Percentiles rank a stretch among this genome's conserved stretches.
phyloP scores from a whole-genome alignment of 2,113 vertebrate genomes.

The Macrotus californicus region DNA sequence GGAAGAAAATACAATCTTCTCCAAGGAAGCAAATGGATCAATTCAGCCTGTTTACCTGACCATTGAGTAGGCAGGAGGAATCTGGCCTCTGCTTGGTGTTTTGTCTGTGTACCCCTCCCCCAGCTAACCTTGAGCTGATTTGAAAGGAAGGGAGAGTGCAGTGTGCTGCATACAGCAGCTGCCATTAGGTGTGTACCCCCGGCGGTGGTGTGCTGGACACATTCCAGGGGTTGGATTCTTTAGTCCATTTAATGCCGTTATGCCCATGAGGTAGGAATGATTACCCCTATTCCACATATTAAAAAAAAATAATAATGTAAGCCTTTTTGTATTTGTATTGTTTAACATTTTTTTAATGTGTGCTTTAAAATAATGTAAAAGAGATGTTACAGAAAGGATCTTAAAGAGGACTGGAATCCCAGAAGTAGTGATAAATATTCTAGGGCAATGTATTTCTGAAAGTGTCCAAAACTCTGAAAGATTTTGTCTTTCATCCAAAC shows the following conservation, averaged over 20 bases:
- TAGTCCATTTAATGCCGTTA: neutral
- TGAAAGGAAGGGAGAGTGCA: neutral
- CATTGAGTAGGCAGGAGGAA: neutral
- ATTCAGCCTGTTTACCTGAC: neutral
- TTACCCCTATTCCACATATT: neutral
- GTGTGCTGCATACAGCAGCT: rapidly evolving
- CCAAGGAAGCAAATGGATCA: neutral
- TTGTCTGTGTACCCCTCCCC: neutral
- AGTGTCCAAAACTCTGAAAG: neutral
- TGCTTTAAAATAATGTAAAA: neutral
- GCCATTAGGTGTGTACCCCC: neutral
- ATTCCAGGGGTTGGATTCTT: neutral
- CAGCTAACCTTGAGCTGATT: neutral
- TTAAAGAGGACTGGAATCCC: neutral
- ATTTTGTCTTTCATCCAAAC: neutral
- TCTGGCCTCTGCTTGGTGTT: neutral
- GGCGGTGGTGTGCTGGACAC: neutral
- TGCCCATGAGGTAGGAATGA: neutral
- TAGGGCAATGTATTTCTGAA: neutral
- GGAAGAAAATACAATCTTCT: neutral
- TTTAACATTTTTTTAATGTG: neutral
- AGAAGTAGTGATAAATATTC: neutral
- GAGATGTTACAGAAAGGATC: neutral
- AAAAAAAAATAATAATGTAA: neutral
- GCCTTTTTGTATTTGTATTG: neutral